A percentile compares a stretch with the other conserved stretches of the same genome.
Evolutionary conservation across 92 coral and sea anemone species (phyloP).

Genomic region (Porites cylindrica): DNA sequence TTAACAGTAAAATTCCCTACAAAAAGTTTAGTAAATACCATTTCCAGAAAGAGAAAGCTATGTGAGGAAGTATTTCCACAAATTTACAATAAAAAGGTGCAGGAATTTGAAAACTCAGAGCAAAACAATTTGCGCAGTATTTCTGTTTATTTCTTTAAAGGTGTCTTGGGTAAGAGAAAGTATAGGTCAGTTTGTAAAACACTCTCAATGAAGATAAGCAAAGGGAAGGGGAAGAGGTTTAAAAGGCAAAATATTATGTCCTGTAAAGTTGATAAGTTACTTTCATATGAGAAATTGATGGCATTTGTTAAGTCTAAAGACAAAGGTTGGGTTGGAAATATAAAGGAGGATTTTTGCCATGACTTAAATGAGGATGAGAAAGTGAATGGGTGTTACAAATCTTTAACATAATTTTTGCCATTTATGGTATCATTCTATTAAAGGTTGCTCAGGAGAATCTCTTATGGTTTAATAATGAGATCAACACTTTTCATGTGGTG

Average conservation of each 20-base stretch:
- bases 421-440: slow-evolving; percentile 52
- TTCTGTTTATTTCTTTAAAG: slow-evolving; percentile 56
- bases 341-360: slow-evolving; percentile 59
- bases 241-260: slow-evolving; percentile 54
- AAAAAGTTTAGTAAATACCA: slow-evolving; percentile 42
- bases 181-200: slow-evolving; percentile 62
- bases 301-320: slow-evolving; percentile 48
- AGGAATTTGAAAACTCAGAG: slow-evolving; percentile 63
- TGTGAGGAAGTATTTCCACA: slow-evolving; percentile 47
- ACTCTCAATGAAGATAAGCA: slow-evolving; percentile 58
- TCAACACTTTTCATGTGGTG: slow-evolving; percentile 12
- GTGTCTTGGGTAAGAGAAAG: slow-evolving; percentile 71
- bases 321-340: slow-evolving; percentile 62
- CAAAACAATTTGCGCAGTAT: slow-evolving; percentile 55
- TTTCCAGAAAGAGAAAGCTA: slow-evolving; percentile 43
- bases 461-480: no score
- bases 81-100: slow-evolving; percentile 42
- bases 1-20: slow-evolving; percentile 50
- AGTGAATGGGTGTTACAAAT: slow-evolving; percentile 73
- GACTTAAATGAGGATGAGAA: slow-evolving; percentile 59
- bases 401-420: slow-evolving; percentile 43
- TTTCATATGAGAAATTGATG: slow-evolving; percentile 69
- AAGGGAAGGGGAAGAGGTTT: slow-evolving; percentile 38
- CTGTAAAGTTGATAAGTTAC: slow-evolving; percentile 56
- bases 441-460: no score